Conservation (phyloP, 2,797 vertebrate species). For the Notoglanidium macrostoma region DNA sequence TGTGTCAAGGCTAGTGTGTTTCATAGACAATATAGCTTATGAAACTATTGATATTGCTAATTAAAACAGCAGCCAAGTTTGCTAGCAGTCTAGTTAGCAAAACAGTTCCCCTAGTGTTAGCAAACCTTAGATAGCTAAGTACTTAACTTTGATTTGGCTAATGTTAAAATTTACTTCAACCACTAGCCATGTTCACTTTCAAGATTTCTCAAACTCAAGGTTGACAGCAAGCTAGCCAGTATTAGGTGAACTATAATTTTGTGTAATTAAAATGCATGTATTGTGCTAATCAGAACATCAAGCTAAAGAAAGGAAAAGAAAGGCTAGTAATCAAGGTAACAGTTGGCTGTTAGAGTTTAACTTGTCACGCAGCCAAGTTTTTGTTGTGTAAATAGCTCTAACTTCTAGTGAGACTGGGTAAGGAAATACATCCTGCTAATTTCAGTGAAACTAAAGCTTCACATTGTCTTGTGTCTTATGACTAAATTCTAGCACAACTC, state of each 20-base stretch:
- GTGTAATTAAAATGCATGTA: background rate
- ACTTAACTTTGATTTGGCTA: background rate
- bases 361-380: background rate
- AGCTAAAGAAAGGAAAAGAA: background rate
- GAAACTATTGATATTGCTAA: background rate
- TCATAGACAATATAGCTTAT: background rate
- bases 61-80: background rate
- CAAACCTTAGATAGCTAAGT: background rate
- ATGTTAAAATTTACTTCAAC: background rate
- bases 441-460: slow-evolving; percentile 4
- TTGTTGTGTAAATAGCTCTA: background rate
- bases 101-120: background rate
- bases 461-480: background rate
- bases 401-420: background rate
- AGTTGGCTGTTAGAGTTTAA: background rate
- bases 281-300: background rate
- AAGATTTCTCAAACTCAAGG: too few species aligned
- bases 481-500: slow-evolving; percentile 2
- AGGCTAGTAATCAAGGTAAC: background rate
- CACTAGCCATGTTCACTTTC: background rate
- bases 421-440: background rate
- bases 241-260: background rate
- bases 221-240: background rate
- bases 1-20: background rate
- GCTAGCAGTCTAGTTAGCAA: background rate